These are phyloP conservation scores for Zygothrica quintamaculata DNA, from an alignment of 2,888 invertebrate species.

Conservation along the genomic window DNA sequence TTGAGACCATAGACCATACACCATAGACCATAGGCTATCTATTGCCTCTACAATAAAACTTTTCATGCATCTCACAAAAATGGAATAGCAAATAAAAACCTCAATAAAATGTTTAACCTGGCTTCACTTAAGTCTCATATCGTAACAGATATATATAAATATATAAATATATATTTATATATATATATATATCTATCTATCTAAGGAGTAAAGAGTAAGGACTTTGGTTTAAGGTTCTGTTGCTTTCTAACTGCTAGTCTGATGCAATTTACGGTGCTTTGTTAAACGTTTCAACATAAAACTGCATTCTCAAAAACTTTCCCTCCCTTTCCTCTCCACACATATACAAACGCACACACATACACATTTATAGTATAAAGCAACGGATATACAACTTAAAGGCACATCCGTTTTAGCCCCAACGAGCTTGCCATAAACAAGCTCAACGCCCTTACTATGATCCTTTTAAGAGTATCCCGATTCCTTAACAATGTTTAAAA, in stretches of 20 bases:
- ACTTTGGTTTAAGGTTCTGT: conserved; percentile 22
- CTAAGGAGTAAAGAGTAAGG: conserved; percentile 22
- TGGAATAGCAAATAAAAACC: conserved; percentile 14
- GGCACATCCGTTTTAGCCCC: conserved; percentile 71
- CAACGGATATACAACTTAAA: conserved; percentile 75
- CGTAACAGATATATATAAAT: conserved; percentile 18
- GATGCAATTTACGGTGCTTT: conserved; percentile 77
- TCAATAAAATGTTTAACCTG: conserved; percentile 46
- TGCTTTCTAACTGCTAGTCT: conserved; percentile 51
- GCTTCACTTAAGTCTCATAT: conserved; percentile 25
- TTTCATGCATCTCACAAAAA: conserved; percentile 3
- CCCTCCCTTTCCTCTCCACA: conserved; percentile 11
- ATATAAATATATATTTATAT: too few species aligned
- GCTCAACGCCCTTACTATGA: conserved; percentile 51
- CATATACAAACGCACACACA: conserved; percentile 1
- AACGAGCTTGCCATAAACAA: conserved; percentile 67
- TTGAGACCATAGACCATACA: conserved; percentile 40
- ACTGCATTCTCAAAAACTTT: conserved; percentile 59
- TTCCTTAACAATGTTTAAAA: background rate
- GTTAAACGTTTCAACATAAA: conserved; percentile 77
- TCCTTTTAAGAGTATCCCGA: background rate
- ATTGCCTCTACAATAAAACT: conserved; percentile 38
- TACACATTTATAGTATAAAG: conserved; percentile 24
- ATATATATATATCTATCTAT: too few species aligned
- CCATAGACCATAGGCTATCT: conserved; percentile 19